Conservation (phyloP, 2,888 invertebrate species). For the Pyrocoelia pectoralis region DNA sequence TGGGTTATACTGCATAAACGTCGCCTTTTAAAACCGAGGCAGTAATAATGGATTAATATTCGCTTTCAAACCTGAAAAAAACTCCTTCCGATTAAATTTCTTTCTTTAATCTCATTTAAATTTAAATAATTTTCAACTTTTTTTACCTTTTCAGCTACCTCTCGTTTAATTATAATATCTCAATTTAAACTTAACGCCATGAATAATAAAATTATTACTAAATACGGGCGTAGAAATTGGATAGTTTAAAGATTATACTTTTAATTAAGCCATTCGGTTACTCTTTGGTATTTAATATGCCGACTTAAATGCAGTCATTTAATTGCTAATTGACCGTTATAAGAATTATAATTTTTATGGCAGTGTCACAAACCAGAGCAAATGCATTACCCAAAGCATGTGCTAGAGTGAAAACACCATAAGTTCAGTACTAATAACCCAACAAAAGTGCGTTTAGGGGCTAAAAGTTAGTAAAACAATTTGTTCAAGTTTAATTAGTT, state of each 20-base stretch:
- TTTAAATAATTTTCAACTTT: background rate
- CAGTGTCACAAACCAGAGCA: background rate
- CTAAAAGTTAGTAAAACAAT: conserved; percentile 37
- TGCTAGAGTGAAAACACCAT: conserved; percentile 25
- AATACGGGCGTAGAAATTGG: too few species aligned
- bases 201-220: too few species aligned
- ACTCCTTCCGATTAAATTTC: background rate
- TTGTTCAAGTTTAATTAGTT: conserved; percentile 37
- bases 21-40: background rate
- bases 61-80: background rate
- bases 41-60: background rate
- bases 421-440: conserved; percentile 34
- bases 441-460: conserved; percentile 33
- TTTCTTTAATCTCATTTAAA: background rate
- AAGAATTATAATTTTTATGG: background rate
- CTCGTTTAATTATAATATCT: too few species aligned
- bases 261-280: too few species aligned
- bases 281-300: too few species aligned
- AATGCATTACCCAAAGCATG: conserved; percentile 31
- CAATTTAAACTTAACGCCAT: too few species aligned
- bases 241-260: too few species aligned
- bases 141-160: too few species aligned
- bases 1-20: background rate
- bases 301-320: too few species aligned
- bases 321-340: background rate